Percentiles rank a stretch among this genome's conserved stretches.
Conservation (phyloP, 2,797 vertebrate species). For the Intellagama lesueurii region DNA sequence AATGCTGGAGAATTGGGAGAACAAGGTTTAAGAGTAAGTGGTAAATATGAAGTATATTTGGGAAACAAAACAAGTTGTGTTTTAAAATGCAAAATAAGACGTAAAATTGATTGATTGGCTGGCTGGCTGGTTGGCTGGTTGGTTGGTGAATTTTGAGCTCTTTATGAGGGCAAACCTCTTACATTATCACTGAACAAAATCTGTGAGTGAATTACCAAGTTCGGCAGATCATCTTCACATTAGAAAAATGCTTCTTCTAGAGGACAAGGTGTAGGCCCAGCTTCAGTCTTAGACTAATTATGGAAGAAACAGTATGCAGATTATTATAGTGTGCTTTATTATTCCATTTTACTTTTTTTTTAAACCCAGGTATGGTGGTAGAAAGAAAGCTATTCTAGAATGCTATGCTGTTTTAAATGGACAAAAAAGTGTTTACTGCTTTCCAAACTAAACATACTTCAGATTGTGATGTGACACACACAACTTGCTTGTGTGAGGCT, state of each 20-base stretch:
- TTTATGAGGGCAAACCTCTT: too few species aligned
- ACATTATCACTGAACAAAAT: too few species aligned
- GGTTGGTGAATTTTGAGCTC: too few species aligned
- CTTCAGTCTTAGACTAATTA: not conserved
- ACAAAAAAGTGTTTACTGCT: not conserved
- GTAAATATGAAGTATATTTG: slow-evolving; percentile 29
- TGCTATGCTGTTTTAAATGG: not conserved
- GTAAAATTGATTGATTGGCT: not conserved
- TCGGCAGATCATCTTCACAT: not conserved
- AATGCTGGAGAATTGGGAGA: slow-evolving; percentile 87
- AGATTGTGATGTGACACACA: not conserved
- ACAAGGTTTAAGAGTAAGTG: slow-evolving; percentile 89
- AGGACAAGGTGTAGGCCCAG: too few species aligned
- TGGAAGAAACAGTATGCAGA: slow-evolving; percentile 22
- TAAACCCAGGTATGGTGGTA: too few species aligned
- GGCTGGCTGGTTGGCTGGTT: too few species aligned
- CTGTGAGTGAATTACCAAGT: too few species aligned
- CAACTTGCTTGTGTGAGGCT: not conserved
- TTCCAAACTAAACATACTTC: not conserved
- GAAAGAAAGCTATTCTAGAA: not conserved
- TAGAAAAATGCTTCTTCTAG: not conserved
- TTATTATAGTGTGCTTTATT: not conserved
- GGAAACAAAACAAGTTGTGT: not conserved
- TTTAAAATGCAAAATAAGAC: slow-evolving; percentile 31
- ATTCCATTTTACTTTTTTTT: too few species aligned